phyloP scores from a whole-genome alignment of 1,140 invertebrate species.

The Pseudachorutes palmiensis region DNA sequence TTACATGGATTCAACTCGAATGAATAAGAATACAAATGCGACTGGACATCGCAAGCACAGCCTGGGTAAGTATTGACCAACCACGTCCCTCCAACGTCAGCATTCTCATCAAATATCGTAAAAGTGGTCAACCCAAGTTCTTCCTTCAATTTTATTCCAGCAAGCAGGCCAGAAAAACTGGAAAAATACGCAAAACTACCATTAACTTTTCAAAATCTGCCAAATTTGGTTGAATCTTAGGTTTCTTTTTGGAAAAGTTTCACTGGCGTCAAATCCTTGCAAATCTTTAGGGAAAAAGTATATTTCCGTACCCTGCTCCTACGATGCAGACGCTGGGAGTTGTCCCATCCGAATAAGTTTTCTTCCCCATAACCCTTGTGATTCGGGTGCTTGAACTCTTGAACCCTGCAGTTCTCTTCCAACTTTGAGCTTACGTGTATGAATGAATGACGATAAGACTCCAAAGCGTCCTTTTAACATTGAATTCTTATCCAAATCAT shows the following conservation, averaged over 20 bases:
- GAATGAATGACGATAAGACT: no score
- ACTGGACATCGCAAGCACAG: conserved; percentile 22
- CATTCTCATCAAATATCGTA: conserved; percentile 21
- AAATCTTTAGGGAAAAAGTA: neutral
- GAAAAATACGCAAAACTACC: no score
- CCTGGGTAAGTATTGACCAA: conserved; percentile 25
- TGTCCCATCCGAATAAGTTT: neutral
- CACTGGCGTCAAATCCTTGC: neutral
- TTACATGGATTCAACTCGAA: conserved; percentile 26
- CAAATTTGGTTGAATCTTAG: neutral
- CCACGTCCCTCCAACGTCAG: conserved; percentile 27
- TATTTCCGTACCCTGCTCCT: conserved; percentile 8
- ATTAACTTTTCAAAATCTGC: neutral
- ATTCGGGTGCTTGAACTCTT: no score
- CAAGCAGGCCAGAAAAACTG: conserved; percentile 24
- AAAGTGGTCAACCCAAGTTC: conserved; percentile 13
- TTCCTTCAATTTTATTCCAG: conserved; percentile 17
- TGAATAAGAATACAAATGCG: conserved; percentile 18
- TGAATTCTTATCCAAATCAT: no score
- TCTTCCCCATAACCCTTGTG: conserved; percentile 5
- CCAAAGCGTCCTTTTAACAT: no score
- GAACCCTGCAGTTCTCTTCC: no score
- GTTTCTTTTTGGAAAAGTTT: neutral
- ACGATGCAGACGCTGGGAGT: conserved; percentile 9
- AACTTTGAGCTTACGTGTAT: no score